Base-by-base conservation (phyloP, 1,140 invertebrate species). In the Drosophila pectinifera region DNA sequence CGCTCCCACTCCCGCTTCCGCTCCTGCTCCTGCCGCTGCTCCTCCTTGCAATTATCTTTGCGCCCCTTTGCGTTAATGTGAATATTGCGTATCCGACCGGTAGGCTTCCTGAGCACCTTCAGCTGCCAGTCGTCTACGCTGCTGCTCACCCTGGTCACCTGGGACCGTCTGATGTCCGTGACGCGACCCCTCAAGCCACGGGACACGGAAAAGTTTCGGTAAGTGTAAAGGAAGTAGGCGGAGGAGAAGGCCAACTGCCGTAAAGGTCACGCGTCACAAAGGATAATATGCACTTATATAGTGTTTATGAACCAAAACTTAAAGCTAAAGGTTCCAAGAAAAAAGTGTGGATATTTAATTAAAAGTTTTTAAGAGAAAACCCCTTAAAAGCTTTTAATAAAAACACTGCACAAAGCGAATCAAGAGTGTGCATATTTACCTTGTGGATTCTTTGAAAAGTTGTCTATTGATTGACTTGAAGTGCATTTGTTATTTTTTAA, bases 101-200 rank as follows among this genome's bases (percentile, higher is more conserved):
- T 92, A 92, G 95, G 95, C 13, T 95, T 95, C 74, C 89, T 96
- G 38, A 95, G 94, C 74, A 96, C 95, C 16, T 93, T 95, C 51
- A 95, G 95, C 48, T 95, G 94, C 70, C 94, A 95, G 88, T 93
- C 94, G 7, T 95, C 94, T 1, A 95, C 95, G 18, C 90, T 95
- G 39, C 94, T 95, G 2, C 92, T 96, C 3, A 94, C 94, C 0
- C 72, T 95, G 39, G 95, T 95, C 34, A 95, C 95, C 14, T 93
- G 94, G 91, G 95, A 95, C 73, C 92, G 95, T 24, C 93, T 94
- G 72, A 92, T 95, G 58, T 94, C 94, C 5, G 94, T 96, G 42
- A 94, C 93, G 26, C 93, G 94, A 54, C 95, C 95, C 2, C 92
- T 95, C 31, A 91, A 83, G 93, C 92, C 74, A 78, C 63, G 90